phyloP scores from a whole-genome alignment of 2,797 vertebrate species.

The Rhinella marina region DNA sequence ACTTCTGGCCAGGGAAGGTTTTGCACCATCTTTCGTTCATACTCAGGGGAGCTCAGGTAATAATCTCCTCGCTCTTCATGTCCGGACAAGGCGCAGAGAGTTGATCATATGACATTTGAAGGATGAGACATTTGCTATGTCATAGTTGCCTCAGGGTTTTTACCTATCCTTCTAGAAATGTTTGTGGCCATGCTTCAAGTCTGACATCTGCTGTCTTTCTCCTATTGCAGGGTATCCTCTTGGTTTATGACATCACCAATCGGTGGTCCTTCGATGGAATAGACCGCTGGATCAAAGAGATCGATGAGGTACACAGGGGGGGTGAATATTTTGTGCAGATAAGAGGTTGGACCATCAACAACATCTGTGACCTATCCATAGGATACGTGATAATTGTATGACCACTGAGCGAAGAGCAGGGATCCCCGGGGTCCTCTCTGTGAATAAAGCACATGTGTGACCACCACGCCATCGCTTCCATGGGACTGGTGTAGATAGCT shows the following conservation, averaged over 20 bases:
- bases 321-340: too few species aligned
- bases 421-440: too few species aligned
- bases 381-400: too few species aligned
- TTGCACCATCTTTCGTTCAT: conserved; percentile 98
- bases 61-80: background rate
- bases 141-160: background rate
- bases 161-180: background rate
- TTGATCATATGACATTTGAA: background rate
- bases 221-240: conserved; percentile 87
- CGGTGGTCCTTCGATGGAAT: conserved; percentile 98
- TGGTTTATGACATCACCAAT: conserved; percentile 98
- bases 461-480: too few species aligned
- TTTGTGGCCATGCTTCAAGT: background rate
- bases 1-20: conserved; percentile 97
- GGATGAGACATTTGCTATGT: background rate
- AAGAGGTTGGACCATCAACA: too few species aligned
- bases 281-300: conserved; percentile 97
- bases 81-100: background rate
- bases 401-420: too few species aligned
- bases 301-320: conserved; percentile 86
- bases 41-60: conserved; percentile 96
- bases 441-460: too few species aligned
- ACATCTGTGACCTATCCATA: too few species aligned
- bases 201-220: background rate
- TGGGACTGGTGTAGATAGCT: too few species aligned